Base-by-base conservation (phyloP, 2,888 invertebrate species). In the Caradrina kadenii region DNA sequence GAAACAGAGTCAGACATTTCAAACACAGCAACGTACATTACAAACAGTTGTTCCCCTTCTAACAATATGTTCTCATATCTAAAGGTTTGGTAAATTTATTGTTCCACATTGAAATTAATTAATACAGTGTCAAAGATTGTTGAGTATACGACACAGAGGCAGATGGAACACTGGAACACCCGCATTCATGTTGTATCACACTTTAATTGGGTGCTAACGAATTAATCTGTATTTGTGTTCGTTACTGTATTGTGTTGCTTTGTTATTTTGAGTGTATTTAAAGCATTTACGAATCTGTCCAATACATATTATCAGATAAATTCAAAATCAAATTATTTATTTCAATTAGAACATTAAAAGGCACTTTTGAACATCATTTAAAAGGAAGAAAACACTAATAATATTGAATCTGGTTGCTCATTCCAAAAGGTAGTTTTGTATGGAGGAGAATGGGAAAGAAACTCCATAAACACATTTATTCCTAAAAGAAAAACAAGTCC, bases 41-140 rank as follows among this genome's bases (percentile, higher is more conserved):
- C 8, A 42, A 15, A 21, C 17, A 53, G 48, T 15, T 54, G 5
- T 35, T 53, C 42, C 19, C 8, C 10, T 66, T 65, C 1, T 1
- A 67, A 67, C 54, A 35, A 67, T n/a, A 55, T 39, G 2, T 42
- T 22, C 69, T 42, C 17, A 67, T 17, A 50, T 17, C 5, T 5
- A 49, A 49, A 22, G 48, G 61, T 31, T 55, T 60, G 48, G 54
- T 45, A 19, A 42, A 31, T 72, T 53, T 26, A 67, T 56, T 56
- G 52, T 22, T 22, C 5, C 0, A 58, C 45, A 53, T 64, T 58
- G 3, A 22, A 48, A 66, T 42, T 63, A 79, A 79, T 79, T 80
- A 79, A 76, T 61, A 60, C 52, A 0, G 15, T 48, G 35, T 53
- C 72, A 58, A 66, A 72, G 64, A 79, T 58, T 76, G 60, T 69